phyloP scores from a whole-genome alignment of 2,113 vertebrate genomes.

The Aegotheles bennettii region DNA sequence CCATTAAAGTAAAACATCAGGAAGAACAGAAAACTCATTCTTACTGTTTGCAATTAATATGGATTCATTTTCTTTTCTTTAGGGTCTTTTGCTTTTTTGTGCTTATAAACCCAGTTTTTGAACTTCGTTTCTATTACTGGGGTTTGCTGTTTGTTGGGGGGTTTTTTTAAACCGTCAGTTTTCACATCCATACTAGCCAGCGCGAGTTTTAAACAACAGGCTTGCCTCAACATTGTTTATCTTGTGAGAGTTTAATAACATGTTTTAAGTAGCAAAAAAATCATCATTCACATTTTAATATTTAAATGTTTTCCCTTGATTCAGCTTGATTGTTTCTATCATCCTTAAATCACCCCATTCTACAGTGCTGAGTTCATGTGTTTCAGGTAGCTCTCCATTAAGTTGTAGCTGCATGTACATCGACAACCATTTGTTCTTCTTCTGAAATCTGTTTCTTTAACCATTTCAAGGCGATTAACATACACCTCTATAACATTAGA shows the following conservation, averaged over 20 bases:
- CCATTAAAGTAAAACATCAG: neutral
- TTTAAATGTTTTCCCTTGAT: neutral
- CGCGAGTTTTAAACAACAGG: neutral
- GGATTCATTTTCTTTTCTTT: neutral
- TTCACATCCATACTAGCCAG: neutral
- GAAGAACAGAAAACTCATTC: neutral
- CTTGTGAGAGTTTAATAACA: neutral
- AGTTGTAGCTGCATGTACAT: neutral
- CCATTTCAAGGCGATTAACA: neutral
- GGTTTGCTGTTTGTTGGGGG: neutral
- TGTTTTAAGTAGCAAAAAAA: neutral
- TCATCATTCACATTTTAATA: neutral
- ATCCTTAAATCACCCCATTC: neutral
- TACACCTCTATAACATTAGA: neutral
- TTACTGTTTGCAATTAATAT: neutral
- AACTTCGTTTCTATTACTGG: neutral
- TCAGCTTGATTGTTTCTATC: neutral
- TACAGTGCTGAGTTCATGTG: neutral
- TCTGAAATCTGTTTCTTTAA: neutral
- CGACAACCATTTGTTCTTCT: neutral
- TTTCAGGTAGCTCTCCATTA: neutral
- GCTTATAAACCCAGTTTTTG: neutral
- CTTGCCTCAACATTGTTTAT: neutral
- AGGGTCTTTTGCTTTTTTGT: neutral
- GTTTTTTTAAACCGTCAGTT: neutral